These are phyloP conservation scores for Octodonta nipae DNA, from an alignment of 2,888 invertebrate species.

Conservation along the genomic window DNA sequence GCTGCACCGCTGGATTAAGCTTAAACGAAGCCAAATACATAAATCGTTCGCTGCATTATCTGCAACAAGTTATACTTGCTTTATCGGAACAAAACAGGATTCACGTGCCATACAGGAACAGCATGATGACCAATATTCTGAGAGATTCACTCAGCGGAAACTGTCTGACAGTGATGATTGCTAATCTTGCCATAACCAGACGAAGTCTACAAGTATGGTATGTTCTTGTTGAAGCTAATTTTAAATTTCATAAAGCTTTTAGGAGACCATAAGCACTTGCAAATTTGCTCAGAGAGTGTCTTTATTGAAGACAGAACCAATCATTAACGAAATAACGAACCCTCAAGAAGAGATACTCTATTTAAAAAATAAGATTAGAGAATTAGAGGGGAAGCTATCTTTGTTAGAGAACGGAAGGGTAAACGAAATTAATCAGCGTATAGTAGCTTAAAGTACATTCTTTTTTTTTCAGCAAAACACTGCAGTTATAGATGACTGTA, in stretches of 20 bases:
- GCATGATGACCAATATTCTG: conserved; percentile 40
- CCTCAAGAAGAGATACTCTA: conserved; percentile 35
- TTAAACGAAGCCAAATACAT: conserved; percentile 41
- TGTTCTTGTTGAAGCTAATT: neutral
- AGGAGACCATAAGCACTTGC: conserved; percentile 44
- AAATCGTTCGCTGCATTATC: conserved; percentile 42
- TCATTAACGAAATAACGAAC: conserved; percentile 33
- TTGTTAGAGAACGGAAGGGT: too few species aligned
- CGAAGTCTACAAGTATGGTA: conserved; percentile 20
- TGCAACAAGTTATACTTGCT: conserved; percentile 40
- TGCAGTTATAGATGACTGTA: conserved; percentile 5
- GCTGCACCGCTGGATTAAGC: conserved; percentile 35
- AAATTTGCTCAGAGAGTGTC: conserved; percentile 43
- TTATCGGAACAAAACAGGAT: conserved; percentile 29
- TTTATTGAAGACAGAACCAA: conserved; percentile 36
- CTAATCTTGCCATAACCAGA: conserved; percentile 26
- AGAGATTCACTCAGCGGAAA: conserved; percentile 43
- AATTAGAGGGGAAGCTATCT: conserved; percentile 19
- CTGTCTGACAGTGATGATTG: conserved; percentile 41
- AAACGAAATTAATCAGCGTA: too few species aligned
- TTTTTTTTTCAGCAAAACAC: too few species aligned
- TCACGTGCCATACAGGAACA: conserved; percentile 40
- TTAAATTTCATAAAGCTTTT: conserved; percentile 3
- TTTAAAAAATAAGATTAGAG: conserved; percentile 33
- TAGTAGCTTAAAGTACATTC: too few species aligned